phyloP scores from a whole-genome alignment of 2,888 invertebrate species.

The Hyppa rectilinea region DNA sequence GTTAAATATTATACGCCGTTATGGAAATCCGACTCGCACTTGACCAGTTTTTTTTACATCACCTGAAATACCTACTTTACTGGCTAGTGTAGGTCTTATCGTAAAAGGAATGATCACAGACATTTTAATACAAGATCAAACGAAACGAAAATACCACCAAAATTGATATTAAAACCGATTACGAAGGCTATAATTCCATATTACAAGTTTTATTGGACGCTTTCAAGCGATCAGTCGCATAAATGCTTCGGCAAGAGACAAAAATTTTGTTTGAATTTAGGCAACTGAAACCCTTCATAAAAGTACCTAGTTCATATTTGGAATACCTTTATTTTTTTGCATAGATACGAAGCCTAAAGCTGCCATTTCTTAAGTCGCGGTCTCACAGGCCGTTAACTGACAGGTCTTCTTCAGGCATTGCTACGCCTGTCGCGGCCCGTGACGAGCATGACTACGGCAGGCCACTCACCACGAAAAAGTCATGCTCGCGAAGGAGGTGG shows the following conservation, averaged over 20 bases:
- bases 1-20: too few relatives aligned
- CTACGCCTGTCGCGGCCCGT: too few relatives aligned
- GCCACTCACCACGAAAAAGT: too few relatives aligned
- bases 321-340: too few relatives aligned
- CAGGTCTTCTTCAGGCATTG: too few relatives aligned
- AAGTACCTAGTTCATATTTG: neutral
- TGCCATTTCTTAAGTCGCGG: too few relatives aligned
- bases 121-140: slow-evolving; percentile 12
- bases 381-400: too few relatives aligned
- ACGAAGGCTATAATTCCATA: slow-evolving; percentile 32
- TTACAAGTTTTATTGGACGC: slow-evolving; percentile 47
- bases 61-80: neutral
- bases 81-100: neutral
- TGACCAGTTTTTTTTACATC: too few relatives aligned
- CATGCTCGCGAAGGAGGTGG: too few relatives aligned
- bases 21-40: too few relatives aligned
- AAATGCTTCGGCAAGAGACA: neutral
- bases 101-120: slow-evolving; percentile 1
- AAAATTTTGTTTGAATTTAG: neutral
- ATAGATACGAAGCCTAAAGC: too few relatives aligned
- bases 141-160: slow-evolving; percentile 11
- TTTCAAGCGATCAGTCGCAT: neutral
- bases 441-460: too few relatives aligned
- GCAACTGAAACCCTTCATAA: neutral
- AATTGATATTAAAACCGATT: slow-evolving; percentile 27